phyloP scores from a whole-genome alignment of 2,797 vertebrate species.

The Garrulus glandarius region DNA sequence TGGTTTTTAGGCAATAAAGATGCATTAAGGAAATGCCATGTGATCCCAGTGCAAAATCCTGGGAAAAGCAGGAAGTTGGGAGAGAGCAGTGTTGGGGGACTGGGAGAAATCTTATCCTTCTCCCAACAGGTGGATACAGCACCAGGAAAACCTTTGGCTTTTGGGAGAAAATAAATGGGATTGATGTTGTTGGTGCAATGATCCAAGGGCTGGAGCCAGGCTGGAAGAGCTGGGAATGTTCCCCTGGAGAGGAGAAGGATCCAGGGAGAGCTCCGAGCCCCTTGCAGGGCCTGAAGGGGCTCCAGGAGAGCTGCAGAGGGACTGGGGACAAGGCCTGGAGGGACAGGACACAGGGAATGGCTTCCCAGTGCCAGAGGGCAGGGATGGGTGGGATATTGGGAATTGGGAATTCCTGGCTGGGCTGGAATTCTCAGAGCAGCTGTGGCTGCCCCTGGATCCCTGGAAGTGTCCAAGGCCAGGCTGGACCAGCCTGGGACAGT shows the following conservation, averaged over 20 bases:
- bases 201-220: not conserved
- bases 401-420: not conserved
- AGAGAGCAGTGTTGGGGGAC: not conserved
- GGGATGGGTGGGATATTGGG: not conserved
- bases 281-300: not conserved
- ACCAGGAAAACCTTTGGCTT: not conserved
- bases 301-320: not conserved
- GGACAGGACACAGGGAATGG: not conserved
- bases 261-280: not conserved
- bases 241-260: not conserved
- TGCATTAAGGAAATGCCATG: not conserved
- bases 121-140: fast-evolving
- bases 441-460: not conserved
- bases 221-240: not conserved
- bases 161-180: not conserved
- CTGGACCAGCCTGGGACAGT: fast-evolving
- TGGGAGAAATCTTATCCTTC: not conserved
- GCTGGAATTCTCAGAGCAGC: not conserved
- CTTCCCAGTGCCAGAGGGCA: not conserved
- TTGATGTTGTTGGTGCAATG: too few relatives aligned
- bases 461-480: fast-evolving
- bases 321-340: not conserved
- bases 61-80: not conserved
- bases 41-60: not conserved
- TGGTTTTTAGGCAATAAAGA: not conserved